A percentile compares a stretch with the other conserved stretches of the same genome.
These are phyloP conservation scores for Spinibarbus caldwelli DNA, from an alignment of 2,797 vertebrate genomes.

Conservation along the genomic window DNA sequence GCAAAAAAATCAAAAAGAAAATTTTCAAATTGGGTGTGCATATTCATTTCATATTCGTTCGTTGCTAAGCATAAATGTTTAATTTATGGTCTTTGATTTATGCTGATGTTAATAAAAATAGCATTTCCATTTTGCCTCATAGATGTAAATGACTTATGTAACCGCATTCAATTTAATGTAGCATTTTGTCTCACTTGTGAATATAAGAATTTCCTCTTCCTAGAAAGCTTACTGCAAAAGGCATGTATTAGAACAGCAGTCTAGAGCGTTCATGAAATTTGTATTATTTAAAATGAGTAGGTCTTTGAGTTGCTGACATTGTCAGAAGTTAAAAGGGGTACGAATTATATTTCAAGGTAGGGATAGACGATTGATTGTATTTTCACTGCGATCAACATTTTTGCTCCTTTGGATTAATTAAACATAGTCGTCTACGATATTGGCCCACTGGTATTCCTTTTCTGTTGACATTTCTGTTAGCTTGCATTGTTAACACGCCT, in stretches of 20 bases:
- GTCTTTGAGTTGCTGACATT: not conserved
- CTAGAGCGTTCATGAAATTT: not conserved
- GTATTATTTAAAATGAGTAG: not conserved
- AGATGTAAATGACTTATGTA: slow-evolving; percentile 19
- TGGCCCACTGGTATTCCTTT: not conserved
- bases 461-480: not conserved
- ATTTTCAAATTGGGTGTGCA: not conserved
- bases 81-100: slow-evolving; percentile 34
- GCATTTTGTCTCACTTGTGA: slow-evolving; percentile 10
- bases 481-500: not conserved
- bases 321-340: no score
- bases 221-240: slow-evolving; percentile 4
- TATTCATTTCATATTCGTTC: slow-evolving; percentile 3
- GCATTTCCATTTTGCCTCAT: slow-evolving; percentile 27
- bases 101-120: slow-evolving; percentile 38
- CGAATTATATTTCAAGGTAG: not conserved
- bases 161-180: slow-evolving; percentile 14
- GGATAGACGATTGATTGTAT: not conserved
- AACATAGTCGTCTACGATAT: not conserved
- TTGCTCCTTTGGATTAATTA: no score
- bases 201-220: not conserved
- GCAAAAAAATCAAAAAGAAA: not conserved
- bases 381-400: not conserved
- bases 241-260: not conserved
- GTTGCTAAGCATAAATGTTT: slow-evolving; percentile 7